Conservation (phyloP, 2,888 invertebrate species). For the Drosophila lacicola region DNA sequence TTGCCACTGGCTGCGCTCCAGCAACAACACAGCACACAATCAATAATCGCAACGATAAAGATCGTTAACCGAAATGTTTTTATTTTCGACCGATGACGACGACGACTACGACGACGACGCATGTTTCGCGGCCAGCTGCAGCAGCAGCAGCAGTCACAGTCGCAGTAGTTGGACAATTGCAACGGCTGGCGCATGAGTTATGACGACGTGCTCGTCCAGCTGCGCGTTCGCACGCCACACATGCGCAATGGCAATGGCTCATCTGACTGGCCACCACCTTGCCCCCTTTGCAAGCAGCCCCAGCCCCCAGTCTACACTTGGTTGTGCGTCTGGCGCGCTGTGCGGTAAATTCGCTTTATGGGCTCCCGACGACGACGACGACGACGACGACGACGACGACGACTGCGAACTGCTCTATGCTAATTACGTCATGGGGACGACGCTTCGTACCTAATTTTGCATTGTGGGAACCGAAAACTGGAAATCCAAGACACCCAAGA, state of each 20-base stretch:
- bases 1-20: conserved; percentile 17
- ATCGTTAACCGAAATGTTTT: conserved; percentile 83
- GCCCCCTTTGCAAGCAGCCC: conserved; percentile 10
- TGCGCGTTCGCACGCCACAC: conserved; percentile 72
- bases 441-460: conserved; percentile 83
- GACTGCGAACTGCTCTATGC: conserved; percentile 82
- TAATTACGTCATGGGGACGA: conserved; percentile 85
- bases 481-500: conserved; percentile 80
- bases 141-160: conserved; percentile 9
- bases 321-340: conserved; percentile 69
- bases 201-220: conserved; percentile 56
- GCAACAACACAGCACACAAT: conserved; percentile 69
- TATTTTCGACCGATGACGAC: conserved; percentile 70
- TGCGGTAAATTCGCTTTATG: conserved; percentile 83
- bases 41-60: conserved; percentile 85
- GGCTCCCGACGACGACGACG: conserved; percentile 69
- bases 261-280: conserved; percentile 53
- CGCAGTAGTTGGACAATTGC: conserved; percentile 60
- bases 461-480: conserved; percentile 85
- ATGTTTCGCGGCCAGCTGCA: conserved; percentile 48
- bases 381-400: conserved; percentile 45
- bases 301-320: conserved; percentile 13
- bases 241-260: conserved; percentile 71
- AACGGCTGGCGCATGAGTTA: conserved; percentile 45
- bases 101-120: conserved; percentile 38